A percentile compares a stretch with the other conserved stretches of the same genome.
These are phyloP conservation scores for Nannoperca obscura DNA, from an alignment of 2,797 vertebrate species.

Conservation along the genomic window DNA sequence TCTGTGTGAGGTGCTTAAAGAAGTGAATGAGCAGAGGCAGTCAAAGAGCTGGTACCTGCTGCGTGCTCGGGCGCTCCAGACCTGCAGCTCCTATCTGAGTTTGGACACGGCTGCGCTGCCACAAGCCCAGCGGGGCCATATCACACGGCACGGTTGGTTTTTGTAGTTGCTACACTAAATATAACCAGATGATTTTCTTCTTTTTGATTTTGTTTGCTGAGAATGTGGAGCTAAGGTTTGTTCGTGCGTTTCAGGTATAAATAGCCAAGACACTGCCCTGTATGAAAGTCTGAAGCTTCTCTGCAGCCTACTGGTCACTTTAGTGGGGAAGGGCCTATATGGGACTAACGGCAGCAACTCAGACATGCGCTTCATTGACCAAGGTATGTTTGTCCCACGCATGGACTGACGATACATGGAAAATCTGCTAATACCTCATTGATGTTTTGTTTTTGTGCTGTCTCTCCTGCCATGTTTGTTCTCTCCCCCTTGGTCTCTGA, in stretches of 20 bases:
- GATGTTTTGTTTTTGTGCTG: neutral
- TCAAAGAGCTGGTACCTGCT: slow-evolving; percentile 93
- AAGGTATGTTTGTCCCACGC: slow-evolving; percentile 78
- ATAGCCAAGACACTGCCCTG: slow-evolving; percentile 86
- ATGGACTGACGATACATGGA: neutral
- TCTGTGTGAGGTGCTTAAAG: slow-evolving; percentile 86
- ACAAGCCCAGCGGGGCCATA: slow-evolving; percentile 74
- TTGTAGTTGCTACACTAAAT: neutral
- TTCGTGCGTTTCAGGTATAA: slow-evolving; percentile 81
- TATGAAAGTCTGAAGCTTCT: slow-evolving; percentile 90
- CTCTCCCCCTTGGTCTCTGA: neutral
- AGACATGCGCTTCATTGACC: slow-evolving; percentile 85
- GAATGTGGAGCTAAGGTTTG: neutral
- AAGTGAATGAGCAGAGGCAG: slow-evolving; percentile 84
- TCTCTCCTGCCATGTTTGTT: neutral
- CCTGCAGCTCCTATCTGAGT: slow-evolving; percentile 86
- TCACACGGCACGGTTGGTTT: slow-evolving; percentile 85
- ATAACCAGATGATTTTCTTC: neutral
- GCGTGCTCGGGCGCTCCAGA: slow-evolving; percentile 87
- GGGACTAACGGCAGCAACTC: slow-evolving; percentile 63
- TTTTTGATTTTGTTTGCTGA: neutral
- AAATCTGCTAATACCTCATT: neutral
- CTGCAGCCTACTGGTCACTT: slow-evolving; percentile 88
- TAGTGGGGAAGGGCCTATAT: slow-evolving; percentile 88
- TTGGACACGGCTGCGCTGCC: slow-evolving; percentile 83